Evolutionary conservation across 1,140 invertebrate genomes (phyloP), one percentile per base, ranked within the genome.

Genomic region (Brachionus koreanus): DNA sequence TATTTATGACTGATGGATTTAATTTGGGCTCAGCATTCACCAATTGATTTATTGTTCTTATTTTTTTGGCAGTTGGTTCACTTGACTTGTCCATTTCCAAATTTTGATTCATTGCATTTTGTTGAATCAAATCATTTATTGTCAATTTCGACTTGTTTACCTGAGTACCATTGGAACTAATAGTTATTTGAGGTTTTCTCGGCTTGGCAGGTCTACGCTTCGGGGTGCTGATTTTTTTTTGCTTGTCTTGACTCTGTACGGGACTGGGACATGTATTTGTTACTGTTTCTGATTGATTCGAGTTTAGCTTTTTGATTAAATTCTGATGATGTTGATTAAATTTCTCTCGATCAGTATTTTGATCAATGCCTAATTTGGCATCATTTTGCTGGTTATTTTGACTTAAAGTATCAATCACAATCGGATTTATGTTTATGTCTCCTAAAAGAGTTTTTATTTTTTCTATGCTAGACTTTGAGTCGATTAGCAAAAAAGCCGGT

Each of bases 131-230:
- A 46, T 74, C 69, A 46, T 74, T 74, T 29, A 74, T 74, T 13
- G 69, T 74, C 39, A 74, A 46, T 74, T 74, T 74, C 3, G 69
- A 74, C 25, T 74, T 74, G 39, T 74, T 74, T n/a, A 74, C 69
- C 25, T 46, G 69, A 33, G 69, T 35, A 0, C 69, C 69, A 74
- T 23, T 29, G 19, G 67, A 37, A n/a, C 43, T 74, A 5, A 74
- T 33, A 19, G 43, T 29, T 35, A 74, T 46, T 25, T 74, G 69
- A 9, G 69, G 25, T 46, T 74, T 74, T 74, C 43, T 74, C 23
- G 69, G 69, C n/a, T 74, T 74, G 9, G 69, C 19, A 46, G 42
- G 16, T 46, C 69, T 33, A 4, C 69, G 69, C 43, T 74, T 74
- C 33, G 69, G 69, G 25, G 69, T 74, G 19, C 39, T 74, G 12